phyloP scores from a whole-genome alignment of 1,140 invertebrate genomes.

The Drosophila pseudoobscura region DNA sequence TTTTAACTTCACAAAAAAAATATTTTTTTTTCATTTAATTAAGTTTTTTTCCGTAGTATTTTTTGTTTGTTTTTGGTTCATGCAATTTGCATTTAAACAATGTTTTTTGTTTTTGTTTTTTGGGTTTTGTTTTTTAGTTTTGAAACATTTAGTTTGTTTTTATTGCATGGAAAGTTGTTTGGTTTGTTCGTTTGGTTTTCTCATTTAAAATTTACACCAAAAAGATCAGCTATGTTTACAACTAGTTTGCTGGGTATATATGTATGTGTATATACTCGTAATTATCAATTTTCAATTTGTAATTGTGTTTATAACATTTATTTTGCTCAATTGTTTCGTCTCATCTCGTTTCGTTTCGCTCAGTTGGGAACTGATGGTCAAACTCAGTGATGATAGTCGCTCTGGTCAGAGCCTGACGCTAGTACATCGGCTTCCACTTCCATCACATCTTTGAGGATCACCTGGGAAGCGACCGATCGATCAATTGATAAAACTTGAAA shows the following conservation, averaged over 20 bases:
- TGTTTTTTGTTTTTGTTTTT: constrained; percentile 10
- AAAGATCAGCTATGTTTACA: constrained; percentile 69
- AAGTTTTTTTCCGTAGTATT: constrained; percentile 30
- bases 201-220: constrained; percentile 74
- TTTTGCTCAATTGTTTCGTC: constrained; percentile 6
- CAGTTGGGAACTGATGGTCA: constrained; percentile 2
- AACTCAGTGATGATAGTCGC: constrained; percentile 14
- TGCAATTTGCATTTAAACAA: constrained; percentile 59
- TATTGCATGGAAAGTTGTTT: constrained; percentile 49
- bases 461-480: neutral
- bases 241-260: constrained; percentile 56
- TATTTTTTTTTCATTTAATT: constrained; percentile 48
- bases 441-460: too few relatives aligned
- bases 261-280: constrained; percentile 43
- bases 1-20: constrained; percentile 79
- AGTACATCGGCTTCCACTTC: too few relatives aligned
- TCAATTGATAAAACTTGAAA: constrained; percentile 55
- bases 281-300: constrained; percentile 32
- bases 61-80: constrained; percentile 51
- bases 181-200: constrained; percentile 31
- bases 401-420: too few relatives aligned
- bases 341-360: too few relatives aligned
- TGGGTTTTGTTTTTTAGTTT: constrained; percentile 35
- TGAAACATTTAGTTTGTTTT: constrained; percentile 50
- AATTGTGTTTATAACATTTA: constrained; percentile 30